Evolutionary conservation across 2,113 vertebrate genomes (phyloP).

Genomic region (Rhadina sibilatrix): DNA sequence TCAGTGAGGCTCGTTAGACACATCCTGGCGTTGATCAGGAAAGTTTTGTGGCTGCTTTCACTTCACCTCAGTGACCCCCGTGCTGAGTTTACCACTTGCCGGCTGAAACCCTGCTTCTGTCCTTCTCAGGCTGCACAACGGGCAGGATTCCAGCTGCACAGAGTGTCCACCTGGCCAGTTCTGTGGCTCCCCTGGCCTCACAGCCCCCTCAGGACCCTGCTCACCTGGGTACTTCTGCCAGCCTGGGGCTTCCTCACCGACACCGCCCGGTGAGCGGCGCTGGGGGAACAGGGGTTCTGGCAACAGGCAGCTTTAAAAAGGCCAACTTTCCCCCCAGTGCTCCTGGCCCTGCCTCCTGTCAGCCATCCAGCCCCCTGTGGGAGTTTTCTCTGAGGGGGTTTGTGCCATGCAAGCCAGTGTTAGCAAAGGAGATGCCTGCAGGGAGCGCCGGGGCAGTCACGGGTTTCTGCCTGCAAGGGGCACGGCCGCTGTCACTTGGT

Average conservation of each 20-base stretch:
- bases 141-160: slow-evolving; percentile 73
- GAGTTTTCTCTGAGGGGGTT: background rate
- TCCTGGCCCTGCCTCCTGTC: background rate
- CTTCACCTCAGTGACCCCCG: background rate
- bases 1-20: background rate
- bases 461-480: background rate
- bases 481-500: accelerated
- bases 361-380: background rate
- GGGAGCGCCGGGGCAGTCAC: background rate
- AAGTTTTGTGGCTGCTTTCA: background rate
- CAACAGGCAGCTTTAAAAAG: background rate
- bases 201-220: slow-evolving; percentile 82
- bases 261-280: background rate
- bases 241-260: slow-evolving; percentile 70
- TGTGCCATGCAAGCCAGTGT: accelerated
- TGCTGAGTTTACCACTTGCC: background rate
- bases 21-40: background rate
- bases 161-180: slow-evolving; percentile 81
- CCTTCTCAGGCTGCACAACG: slow-evolving; percentile 75
- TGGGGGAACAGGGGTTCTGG: accelerated
- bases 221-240: slow-evolving; percentile 85
- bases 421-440: accelerated
- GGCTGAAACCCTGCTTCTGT: background rate
- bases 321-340: accelerated
- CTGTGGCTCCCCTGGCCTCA: slow-evolving; percentile 79